These are phyloP conservation scores for Pelodiscus sinensis DNA, from an alignment of 2,113 vertebrate genomes.

Conservation along the genomic window DNA sequence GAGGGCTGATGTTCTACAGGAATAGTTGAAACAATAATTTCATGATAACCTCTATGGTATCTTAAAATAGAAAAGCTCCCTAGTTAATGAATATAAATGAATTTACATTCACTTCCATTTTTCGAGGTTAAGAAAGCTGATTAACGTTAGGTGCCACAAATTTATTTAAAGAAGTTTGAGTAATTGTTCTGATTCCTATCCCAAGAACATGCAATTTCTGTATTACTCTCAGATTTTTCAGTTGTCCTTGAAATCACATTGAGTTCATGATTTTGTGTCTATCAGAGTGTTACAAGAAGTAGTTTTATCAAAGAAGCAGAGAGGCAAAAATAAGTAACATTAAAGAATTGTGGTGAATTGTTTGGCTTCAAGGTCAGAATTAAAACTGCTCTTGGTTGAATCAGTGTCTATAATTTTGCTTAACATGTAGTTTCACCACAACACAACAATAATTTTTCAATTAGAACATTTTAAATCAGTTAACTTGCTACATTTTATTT, in stretches of 20 bases:
- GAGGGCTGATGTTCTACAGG: constrained; percentile 13
- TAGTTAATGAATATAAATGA: constrained; percentile 74
- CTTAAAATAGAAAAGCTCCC: constrained; percentile 61
- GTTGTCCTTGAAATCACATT: constrained; percentile 59
- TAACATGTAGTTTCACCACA: constrained; percentile 53
- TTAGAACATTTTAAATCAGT: not conserved
- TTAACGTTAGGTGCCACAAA: constrained; percentile 60
- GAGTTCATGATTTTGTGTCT: constrained; percentile 31
- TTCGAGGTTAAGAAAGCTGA: constrained; percentile 69
- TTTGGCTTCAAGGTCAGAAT: constrained; percentile 23
- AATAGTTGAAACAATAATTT: constrained; percentile 55
- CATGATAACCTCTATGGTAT: constrained; percentile 51
- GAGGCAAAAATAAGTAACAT: constrained; percentile 40
- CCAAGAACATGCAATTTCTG: constrained; percentile 53
- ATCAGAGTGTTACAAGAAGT: constrained; percentile 26
- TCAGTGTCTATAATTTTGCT: constrained; percentile 51
- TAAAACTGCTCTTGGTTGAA: constrained; percentile 38
- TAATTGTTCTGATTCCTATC: constrained; percentile 64
- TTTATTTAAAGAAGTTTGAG: constrained; percentile 71
- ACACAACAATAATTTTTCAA: constrained; percentile 38
- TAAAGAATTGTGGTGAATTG: constrained; percentile 45
- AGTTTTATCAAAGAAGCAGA: constrained; percentile 23
- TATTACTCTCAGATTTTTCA: constrained; percentile 22
- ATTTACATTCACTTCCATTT: constrained; percentile 68
- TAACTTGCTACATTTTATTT: not conserved